Conservation (phyloP, 2,888 invertebrate species). For the Cephonodes hylas region DNA sequence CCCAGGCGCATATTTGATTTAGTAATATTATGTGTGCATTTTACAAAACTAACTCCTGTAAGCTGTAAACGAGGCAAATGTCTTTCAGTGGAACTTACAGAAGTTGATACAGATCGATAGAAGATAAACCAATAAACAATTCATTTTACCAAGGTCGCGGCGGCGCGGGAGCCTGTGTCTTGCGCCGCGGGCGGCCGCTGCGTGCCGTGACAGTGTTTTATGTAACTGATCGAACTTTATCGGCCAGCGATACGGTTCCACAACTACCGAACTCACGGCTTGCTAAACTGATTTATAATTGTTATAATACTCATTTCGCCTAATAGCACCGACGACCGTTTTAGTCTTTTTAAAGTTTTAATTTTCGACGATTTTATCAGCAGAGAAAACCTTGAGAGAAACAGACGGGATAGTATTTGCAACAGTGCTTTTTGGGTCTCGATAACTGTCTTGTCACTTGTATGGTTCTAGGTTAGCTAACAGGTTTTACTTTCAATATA, state of each 20-base stretch:
- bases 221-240: slow-evolving; percentile 31
- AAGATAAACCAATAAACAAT: neutral
- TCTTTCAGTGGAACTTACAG: neutral
- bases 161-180: slow-evolving; percentile 12
- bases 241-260: slow-evolving; percentile 20
- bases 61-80: neutral
- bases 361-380: no score
- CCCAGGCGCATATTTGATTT: no score
- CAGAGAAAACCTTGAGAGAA: no score
- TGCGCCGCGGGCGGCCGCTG: slow-evolving; percentile 20
- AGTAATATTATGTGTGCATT: no score
- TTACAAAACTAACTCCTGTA: no score
- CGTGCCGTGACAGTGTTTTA: slow-evolving; percentile 29
- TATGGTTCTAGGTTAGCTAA: no score
- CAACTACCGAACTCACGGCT: slow-evolving; percentile 17
- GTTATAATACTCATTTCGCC: neutral
- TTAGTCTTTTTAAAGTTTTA: neutral
- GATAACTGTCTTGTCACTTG: no score
- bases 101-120: neutral
- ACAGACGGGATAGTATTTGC: no score
- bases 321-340: neutral
- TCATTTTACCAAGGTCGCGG: neutral
- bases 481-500: no score
- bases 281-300: neutral
- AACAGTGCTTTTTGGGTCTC: no score